Base-by-base conservation (phyloP, 2,113 vertebrate species). In the Corythoichthys intestinalis region DNA sequence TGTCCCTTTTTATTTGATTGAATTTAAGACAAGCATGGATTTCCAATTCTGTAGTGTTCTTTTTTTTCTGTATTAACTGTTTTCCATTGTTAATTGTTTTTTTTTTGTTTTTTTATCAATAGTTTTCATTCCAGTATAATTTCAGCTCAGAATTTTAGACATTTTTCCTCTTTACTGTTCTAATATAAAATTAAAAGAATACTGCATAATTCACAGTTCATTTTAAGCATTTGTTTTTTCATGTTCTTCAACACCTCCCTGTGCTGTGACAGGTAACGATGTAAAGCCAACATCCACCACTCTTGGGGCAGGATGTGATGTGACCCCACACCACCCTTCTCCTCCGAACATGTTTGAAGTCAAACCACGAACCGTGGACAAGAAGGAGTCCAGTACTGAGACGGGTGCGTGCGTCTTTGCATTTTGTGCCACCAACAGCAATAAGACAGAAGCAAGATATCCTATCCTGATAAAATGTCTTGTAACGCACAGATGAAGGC, bases 311-410 rank as follows among this genome's bases (percentile, higher is more conserved):
- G 77, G 73, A 90, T 90, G 89, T 91, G 86, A 91, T 68, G 81
- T 76, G 70, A 62, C 50, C 59, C 65, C 54, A 5, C 56, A 15
- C 11, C 34, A 37, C 34, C 62, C 81, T 56, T 34, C 3, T 80
- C 69, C 67, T 63, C 20, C 71, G 71, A 66, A 91, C 80, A 95
- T 86, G 89, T 92, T 92, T 86, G 93, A 96, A 91, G 91, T 91
- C 81, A 93, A 91, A 91, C 92, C 93, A 79, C 95, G 95, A 91
- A 94, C 84, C 75, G 91, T 92, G 89, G 91, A 93, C 86, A 93
- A 92, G 83, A 90, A 87, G 64, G 93, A 92, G 81, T 88, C 92
- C 2, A 94, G 94, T 85, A 93, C 90, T 44, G 81, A 94, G 89
- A 93, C 94, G 82, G 96, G 96, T 97, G 70, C 81, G 88, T 34